Base-by-base conservation (phyloP, 2,888 invertebrate genomes). In the Melieria omissa region DNA sequence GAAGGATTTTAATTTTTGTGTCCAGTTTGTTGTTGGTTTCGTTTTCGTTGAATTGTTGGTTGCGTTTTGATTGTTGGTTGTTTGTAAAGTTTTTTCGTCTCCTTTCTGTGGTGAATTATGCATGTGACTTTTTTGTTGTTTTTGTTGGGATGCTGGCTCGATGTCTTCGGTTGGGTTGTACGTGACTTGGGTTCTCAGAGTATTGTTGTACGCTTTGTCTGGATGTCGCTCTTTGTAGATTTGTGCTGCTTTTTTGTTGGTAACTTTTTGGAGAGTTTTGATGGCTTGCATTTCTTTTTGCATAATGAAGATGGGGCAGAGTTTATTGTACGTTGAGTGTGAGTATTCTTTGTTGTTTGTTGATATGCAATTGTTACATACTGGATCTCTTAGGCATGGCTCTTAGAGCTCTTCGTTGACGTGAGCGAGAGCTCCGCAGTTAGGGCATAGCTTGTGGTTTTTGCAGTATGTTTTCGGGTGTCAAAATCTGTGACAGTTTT, bases 281-380 rank as follows among this genome's bases (percentile, higher is more conserved):
- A 65, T 65, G 5, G 65, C 45, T 65, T 65, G 55, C 8, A 65
- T 54, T 14, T 65, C 65, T 65, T 55, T 44, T 14, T 65, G 55
- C 44, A 14, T 65, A 42, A 55, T 44, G 42, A 55, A 65, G n/a
- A 55, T 45, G 42, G 55, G 55, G 16, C 45, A 55, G 41, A 29
- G 41, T 41, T 44, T 55, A 16, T 14, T 42, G n/a, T 44, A 12
- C 12, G 55, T 44, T 42, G 65, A 49, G 55, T 65, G 63, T 12
- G n/a, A 14, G n/a, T 12, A 46, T 16, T 63, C 46, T 5, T n/a
- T 63, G 46, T 12, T 63, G 46, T 29, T 29, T 29, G 29, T 29
- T 29, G 29, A 29, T 29, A 29, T 29, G 29, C 63, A 63, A 46
- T 63, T 63, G 14, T 45, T 63, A 46, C 63, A 63, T 63, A 14